Evolutionary conservation across 37 sponge, comb jelly and placozoan species (phyloP).

Genomic region (Chondrosia reniformis): DNA sequence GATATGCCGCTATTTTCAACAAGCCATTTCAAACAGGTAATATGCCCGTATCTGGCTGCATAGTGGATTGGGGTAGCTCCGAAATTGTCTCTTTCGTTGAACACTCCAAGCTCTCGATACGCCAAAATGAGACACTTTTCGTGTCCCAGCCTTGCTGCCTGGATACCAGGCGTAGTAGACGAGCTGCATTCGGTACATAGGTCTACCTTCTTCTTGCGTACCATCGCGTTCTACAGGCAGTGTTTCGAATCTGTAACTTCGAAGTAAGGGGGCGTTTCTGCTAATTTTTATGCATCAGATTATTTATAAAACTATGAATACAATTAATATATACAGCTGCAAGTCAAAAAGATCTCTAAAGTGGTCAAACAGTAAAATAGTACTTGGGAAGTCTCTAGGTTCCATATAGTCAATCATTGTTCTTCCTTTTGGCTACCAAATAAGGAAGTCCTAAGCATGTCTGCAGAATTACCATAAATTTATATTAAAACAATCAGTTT

Average conservation of each 20-base stretch:
- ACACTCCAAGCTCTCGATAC: conserved; percentile 65
- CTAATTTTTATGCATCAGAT: no score
- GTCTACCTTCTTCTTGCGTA: conserved; percentile 25
- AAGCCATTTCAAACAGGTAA: conserved; percentile 84
- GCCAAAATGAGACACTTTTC: conserved; percentile 69
- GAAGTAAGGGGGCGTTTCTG: no score
- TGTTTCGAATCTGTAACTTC: no score
- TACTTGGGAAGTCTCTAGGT: no score
- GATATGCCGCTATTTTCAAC: conserved; percentile 74
- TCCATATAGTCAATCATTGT: neutral
- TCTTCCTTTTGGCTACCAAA: neutral
- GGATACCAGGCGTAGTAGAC: conserved; percentile 53
- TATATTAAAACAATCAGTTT: neutral
- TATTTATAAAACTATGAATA: no score
- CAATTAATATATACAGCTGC: no score
- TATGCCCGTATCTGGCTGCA: conserved; percentile 79
- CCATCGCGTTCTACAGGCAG: no score
- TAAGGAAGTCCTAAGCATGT: neutral
- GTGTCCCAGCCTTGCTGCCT: conserved; percentile 81
- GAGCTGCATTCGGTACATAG: conserved; percentile 55
- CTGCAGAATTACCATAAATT: neutral
- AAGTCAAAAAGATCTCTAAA: no score
- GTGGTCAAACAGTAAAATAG: no score
- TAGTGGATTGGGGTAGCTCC: conserved; percentile 94
- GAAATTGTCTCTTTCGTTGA: conserved; percentile 86